Evolutionary conservation across 2,888 invertebrate genomes (phyloP), one percentile per base, ranked within the genome.

Genomic region (Odontothrips loti): DNA sequence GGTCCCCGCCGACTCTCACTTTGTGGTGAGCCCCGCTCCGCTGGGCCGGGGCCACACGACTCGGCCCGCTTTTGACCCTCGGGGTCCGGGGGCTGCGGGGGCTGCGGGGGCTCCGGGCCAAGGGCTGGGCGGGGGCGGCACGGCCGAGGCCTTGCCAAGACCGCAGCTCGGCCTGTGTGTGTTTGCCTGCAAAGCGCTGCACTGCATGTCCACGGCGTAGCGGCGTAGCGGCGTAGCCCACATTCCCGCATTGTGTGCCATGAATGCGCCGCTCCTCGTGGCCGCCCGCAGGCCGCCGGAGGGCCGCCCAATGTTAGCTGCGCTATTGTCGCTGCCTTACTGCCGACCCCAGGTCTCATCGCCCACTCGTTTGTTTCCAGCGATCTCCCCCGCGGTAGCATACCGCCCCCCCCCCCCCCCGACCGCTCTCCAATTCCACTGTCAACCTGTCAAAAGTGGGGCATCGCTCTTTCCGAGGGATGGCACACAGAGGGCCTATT

Each of bases 21-120:
- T 75, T 75, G 68, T 75, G 68, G 68, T 75, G 68, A 75, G 68
- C 68, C 23, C 68, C n/a, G 68, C 68, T 75, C 58, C 58, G 68
- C 68, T 75, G 23, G 15, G 51, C 68, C 23, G 27, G 6, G 15
- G 6, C 58, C 51, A 4, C 34, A 43, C 34, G 34, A 43, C 34
- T 43, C 34, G 3, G 34, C 34, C 34, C 23, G 68, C 27, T 75
- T 27, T 27, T 11, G 27, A 75, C 68, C 68, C 68, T 27, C 68
- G 27, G 68, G 68, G 27, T 6, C 23, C 11, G 27, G 68, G 68
- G 58, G 58, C 58, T 51, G 51, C 51, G 2, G 15, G 51, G 15
- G 51, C 51, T 15, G 10, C 48, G 48, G 15, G 15, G 51, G 15
- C 58, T n/a, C 58, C 51, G 51, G 15, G 58, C 58, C 58, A 43